Conservation (phyloP, 30 jellyfish, hydroid and myxozoan species). For the Aurelia aurita region DNA sequence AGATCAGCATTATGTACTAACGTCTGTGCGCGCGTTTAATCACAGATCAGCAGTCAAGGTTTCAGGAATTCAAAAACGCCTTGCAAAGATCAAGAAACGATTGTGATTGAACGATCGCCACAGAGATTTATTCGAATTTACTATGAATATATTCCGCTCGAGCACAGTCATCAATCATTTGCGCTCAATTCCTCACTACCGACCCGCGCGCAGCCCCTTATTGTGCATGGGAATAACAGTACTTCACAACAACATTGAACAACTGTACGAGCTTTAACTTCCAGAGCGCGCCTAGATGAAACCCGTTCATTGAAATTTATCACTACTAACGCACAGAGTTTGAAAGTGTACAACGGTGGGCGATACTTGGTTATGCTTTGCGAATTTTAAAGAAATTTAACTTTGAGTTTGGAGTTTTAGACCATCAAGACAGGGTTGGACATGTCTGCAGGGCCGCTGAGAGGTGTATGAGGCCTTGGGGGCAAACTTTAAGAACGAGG, state of each 20-base stretch:
- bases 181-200: conserved; percentile 4
- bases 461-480: too few species aligned
- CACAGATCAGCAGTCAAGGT: conserved; percentile 50
- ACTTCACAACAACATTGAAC: conserved; percentile 15
- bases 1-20: conserved; percentile 65
- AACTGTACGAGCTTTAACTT: not conserved
- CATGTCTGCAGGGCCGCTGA: too few species aligned
- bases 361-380: too few species aligned
- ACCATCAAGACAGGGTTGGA: too few species aligned
- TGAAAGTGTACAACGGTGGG: too few species aligned
- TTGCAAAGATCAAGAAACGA: conserved; percentile 28
- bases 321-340: too few species aligned
- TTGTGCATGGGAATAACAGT: conserved; percentile 37
- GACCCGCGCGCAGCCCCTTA: conserved; percentile 9
- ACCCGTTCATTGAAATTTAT: too few species aligned
- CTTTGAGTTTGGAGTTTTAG: too few species aligned
- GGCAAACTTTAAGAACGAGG: too few species aligned
- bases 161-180: not conserved
- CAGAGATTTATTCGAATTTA: not conserved
- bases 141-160: conserved; percentile 8
- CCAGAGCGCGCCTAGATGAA: conserved; percentile 11
- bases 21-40: conserved; percentile 42
- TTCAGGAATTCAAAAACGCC: conserved; percentile 50
- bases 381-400: too few species aligned
- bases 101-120: not conserved